Evolutionary conservation across 2,888 invertebrate genomes (phyloP).

Genomic region (Caenorhabditis drosophilae): DNA sequence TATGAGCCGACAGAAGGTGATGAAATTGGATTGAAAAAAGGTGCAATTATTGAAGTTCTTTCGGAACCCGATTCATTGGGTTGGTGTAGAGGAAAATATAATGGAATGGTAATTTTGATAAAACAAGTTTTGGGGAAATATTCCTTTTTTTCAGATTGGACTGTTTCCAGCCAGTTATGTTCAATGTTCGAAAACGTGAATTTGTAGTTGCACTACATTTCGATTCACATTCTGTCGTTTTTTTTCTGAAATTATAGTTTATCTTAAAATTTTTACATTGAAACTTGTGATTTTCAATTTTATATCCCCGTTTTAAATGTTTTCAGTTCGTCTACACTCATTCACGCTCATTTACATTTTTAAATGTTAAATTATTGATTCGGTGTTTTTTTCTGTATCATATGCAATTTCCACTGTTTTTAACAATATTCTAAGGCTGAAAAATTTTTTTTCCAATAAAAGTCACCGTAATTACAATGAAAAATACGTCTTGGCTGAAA

Average conservation of each 20-base stretch:
- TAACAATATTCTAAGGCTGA: too few species aligned
- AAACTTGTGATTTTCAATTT: too few species aligned
- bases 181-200: conserved; percentile 29
- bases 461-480: too few species aligned
- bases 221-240: background rate
- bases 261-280: conserved; percentile 12
- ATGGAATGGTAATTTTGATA: background rate
- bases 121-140: background rate
- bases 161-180: conserved; percentile 66
- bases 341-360: too few species aligned
- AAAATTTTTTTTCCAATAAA: too few species aligned
- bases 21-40: conserved; percentile 62
- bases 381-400: too few species aligned
- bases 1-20: conserved; percentile 64
- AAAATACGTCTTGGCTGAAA: too few species aligned
- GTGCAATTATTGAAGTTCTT: conserved; percentile 61
- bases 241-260: conserved; percentile 7
- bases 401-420: too few species aligned
- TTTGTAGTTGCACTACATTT: conserved; percentile 27
- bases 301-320: too few species aligned
- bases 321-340: too few species aligned
- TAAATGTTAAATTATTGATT: too few species aligned
- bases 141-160: conserved; percentile 37
- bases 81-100: conserved; percentile 60
- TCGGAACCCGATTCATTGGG: conserved; percentile 65